These are phyloP conservation scores for Peromyscus polionotus DNA, from an alignment of 2,113 vertebrate species.

Conservation along the genomic window DNA sequence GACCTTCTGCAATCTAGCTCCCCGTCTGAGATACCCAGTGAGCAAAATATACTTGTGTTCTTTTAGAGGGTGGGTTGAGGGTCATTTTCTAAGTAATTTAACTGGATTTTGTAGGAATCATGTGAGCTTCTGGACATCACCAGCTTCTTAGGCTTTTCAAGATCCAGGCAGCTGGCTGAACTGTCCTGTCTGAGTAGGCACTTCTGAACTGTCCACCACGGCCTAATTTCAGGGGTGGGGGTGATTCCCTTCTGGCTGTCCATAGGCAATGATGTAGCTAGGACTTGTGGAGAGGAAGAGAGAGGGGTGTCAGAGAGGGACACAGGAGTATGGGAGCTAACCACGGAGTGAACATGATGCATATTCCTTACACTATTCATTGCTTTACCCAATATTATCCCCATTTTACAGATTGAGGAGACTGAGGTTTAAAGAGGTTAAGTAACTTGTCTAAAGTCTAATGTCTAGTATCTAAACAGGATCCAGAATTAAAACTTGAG, in stretches of 20 bases:
- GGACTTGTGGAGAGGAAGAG: background rate
- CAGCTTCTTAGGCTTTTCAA: background rate
- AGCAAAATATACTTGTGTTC: background rate
- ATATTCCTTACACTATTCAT: background rate
- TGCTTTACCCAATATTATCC: conserved; percentile 51
- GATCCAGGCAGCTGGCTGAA: background rate
- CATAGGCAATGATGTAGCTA: background rate
- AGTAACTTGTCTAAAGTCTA: conserved; percentile 52
- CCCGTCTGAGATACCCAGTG: background rate
- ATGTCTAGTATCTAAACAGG: background rate
- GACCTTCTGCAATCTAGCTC: background rate
- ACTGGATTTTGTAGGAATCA: background rate
- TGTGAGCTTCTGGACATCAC: background rate
- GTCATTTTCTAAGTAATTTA: background rate
- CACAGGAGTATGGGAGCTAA: background rate
- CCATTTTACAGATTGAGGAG: conserved; percentile 69
- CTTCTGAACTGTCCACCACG: background rate
- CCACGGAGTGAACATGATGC: background rate
- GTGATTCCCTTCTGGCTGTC: background rate
- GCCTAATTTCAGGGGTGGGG: background rate
- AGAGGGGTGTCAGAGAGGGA: background rate
- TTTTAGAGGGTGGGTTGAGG: conserved; percentile 19
- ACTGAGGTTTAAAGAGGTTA: conserved; percentile 64
- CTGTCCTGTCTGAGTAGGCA: background rate
- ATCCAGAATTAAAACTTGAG: background rate